A percentile compares a stretch with the other conserved stretches of the same genome.
Evolutionary conservation across 1,140 invertebrate genomes (phyloP).

Genomic region (Apis florea): DNA sequence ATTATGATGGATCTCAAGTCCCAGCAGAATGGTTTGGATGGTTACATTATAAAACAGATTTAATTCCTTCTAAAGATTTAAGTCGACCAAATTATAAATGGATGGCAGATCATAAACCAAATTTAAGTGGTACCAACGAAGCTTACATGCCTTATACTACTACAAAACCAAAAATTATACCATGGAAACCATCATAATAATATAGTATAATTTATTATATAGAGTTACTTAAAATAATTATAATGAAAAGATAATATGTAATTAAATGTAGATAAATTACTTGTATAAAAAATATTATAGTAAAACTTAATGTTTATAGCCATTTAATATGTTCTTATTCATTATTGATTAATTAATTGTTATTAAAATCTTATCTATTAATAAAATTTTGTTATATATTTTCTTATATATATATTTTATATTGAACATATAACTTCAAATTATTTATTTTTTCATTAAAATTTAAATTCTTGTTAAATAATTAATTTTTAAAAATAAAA

Average conservation of each 20-base stretch:
- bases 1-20: constrained; percentile 97
- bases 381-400: too few species aligned
- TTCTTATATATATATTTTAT: too few species aligned
- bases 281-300: neutral
- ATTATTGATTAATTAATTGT: too few species aligned
- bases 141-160: constrained; percentile 96
- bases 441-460: too few species aligned
- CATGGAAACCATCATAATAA: constrained; percentile 87
- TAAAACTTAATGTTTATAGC: neutral
- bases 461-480: too few species aligned
- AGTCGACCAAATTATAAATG: constrained; percentile 90
- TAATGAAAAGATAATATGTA: constrained; percentile 19
- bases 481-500: too few species aligned
- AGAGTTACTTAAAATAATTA: constrained; percentile 2
- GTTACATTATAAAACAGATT: constrained; percentile 89
- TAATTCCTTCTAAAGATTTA: constrained; percentile 84
- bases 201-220: neutral
- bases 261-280: constrained; percentile 42
- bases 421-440: too few species aligned
- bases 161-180: constrained; percentile 89
- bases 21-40: constrained; percentile 95
- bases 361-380: too few species aligned
- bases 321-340: neutral
- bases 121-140: constrained; percentile 88
- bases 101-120: constrained; percentile 92